A percentile compares a stretch with the other conserved stretches of the same genome.
phyloP scores from a whole-genome alignment of 2,888 invertebrate genomes.

The Coecobrya sp. region DNA sequence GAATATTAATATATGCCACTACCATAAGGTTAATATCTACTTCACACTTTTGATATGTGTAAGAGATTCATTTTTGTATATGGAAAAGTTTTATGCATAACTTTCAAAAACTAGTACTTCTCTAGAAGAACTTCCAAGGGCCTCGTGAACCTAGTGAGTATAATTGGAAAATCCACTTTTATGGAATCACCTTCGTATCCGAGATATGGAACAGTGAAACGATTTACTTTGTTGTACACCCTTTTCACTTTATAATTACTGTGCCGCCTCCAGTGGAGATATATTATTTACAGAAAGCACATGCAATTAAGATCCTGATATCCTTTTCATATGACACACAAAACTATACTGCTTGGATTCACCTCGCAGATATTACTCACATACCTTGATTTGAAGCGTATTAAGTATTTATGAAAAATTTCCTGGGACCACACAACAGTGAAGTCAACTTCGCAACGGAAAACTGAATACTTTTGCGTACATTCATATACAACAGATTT shows the following conservation, averaged over 20 bases:
- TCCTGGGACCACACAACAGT: background rate
- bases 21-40: no score
- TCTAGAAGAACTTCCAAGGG: background rate
- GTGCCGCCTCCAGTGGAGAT: background rate
- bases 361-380: background rate
- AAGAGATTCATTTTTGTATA: no score
- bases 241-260: constrained; percentile 14
- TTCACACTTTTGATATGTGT: no score
- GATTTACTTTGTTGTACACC: background rate
- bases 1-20: no score
- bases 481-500: background rate
- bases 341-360: no score
- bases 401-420: background rate
- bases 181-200: background rate
- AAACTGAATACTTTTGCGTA: background rate
- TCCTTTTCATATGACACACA: no score
- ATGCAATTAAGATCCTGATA: background rate
- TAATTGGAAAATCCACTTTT: constrained; percentile 6
- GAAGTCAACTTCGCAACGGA: background rate
- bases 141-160: background rate
- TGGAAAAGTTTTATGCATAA: background rate
- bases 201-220: background rate
- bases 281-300: background rate
- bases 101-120: background rate
- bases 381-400: no score